phyloP scores from a whole-genome alignment of 2,888 invertebrate genomes.

The Lacanobia wlatinum region DNA sequence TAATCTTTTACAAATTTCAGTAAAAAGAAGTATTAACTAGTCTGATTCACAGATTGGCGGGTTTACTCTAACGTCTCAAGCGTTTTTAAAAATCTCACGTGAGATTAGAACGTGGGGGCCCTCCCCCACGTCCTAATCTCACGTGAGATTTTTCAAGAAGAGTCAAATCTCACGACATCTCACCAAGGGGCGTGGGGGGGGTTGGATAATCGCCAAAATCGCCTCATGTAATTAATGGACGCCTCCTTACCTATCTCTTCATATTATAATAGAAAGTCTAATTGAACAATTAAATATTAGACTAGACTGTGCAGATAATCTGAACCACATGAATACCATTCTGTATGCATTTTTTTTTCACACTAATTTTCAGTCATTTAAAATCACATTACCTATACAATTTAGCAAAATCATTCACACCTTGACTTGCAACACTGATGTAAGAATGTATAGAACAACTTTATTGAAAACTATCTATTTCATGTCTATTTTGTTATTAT shows the following conservation, averaged over 20 bases:
- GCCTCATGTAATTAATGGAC: too few relatives aligned
- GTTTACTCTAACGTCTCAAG: too few relatives aligned
- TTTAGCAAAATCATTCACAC: constrained; percentile 48
- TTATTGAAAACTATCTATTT: constrained; percentile 24
- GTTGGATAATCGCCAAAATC: too few relatives aligned
- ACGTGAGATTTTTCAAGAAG: too few relatives aligned
- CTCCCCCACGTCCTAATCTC: too few relatives aligned
- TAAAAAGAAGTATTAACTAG: too few relatives aligned
- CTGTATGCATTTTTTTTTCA: constrained; percentile 24
- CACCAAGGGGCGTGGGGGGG: too few relatives aligned
- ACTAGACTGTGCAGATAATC: constrained; percentile 70
- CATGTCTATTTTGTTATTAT: constrained; percentile 9
- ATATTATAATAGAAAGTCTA: constrained; percentile 37
- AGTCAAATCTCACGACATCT: too few relatives aligned
- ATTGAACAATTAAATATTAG: constrained; percentile 66
- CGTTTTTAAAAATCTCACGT: too few relatives aligned
- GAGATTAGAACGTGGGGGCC: too few relatives aligned
- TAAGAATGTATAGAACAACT: constrained; percentile 25
- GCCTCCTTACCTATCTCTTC: constrained; percentile 24
- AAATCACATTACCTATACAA: constrained; percentile 40
- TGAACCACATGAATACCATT: constrained; percentile 55
- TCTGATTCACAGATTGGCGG: too few relatives aligned
- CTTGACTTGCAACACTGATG: constrained; percentile 22
- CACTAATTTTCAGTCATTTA: constrained; percentile 22
- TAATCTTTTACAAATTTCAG: too few relatives aligned